A percentile compares a stretch with the other conserved stretches of the same genome.
Conservation (phyloP, 2,888 invertebrate species). For the Nomada hirtipes region DNA sequence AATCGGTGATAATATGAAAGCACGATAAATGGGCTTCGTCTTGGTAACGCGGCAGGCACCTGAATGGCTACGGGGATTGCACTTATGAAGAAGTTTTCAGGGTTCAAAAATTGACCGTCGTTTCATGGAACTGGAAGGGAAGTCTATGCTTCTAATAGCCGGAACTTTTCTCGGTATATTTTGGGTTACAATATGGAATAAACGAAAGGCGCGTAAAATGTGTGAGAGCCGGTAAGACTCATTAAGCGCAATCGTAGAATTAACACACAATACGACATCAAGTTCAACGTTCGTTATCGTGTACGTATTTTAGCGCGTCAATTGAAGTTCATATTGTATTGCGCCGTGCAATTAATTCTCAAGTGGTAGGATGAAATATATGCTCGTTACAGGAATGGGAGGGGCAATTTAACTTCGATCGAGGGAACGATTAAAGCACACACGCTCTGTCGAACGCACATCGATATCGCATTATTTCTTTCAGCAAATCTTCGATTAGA, state of each 20-base stretch:
- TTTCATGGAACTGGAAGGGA: background rate
- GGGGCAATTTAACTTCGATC: slow-evolving; percentile 8
- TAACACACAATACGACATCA: slow-evolving; percentile 21
- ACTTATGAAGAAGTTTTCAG: background rate
- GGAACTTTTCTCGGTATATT: background rate
- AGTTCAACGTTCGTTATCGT: slow-evolving; percentile 20
- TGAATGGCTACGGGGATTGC: background rate
- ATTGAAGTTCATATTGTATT: background rate
- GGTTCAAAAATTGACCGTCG: background rate
- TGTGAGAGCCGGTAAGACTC: background rate
- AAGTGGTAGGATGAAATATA: slow-evolving; percentile 21
- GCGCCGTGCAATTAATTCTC: slow-evolving; percentile 18
- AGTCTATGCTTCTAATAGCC: background rate
- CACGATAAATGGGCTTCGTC: background rate
- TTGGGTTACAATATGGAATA: background rate
- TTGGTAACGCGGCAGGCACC: background rate
- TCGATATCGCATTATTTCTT: too few species aligned
- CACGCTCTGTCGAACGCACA: too few species aligned
- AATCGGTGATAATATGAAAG: slow-evolving; percentile 7
- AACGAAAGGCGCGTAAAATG: background rate
- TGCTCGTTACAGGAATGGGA: background rate
- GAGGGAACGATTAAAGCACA: background rate
- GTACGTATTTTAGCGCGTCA: slow-evolving; percentile 12
- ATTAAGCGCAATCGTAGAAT: background rate
- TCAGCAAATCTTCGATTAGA: too few species aligned